Conservation (phyloP, 1,140 invertebrate species). For the Drosophila teissieri region DNA sequence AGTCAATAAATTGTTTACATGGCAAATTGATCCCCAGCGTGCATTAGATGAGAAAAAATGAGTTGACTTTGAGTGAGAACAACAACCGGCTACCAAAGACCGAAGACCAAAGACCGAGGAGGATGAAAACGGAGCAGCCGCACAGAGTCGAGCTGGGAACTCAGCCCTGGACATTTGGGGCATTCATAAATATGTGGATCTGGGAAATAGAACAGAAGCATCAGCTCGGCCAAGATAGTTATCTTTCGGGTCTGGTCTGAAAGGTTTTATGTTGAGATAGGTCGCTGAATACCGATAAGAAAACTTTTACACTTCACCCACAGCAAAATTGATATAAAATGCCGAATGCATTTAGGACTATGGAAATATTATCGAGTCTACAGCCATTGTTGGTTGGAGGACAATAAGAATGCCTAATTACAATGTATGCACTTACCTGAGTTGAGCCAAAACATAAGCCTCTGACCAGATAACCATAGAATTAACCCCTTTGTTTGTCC, state of each 20-base stretch:
- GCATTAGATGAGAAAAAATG: slow-evolving; percentile 84
- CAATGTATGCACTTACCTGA: slow-evolving; percentile 5
- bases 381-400: not conserved
- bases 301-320: no score
- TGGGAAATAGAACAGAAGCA: not conserved
- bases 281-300: not conserved
- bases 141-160: slow-evolving; percentile 7
- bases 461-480: slow-evolving; percentile 17
- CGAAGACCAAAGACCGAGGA: slow-evolving; percentile 6
- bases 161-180: slow-evolving; percentile 23
- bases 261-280: slow-evolving; percentile 37
- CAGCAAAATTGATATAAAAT: no score
- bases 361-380: not conserved
- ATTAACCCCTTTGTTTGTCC: slow-evolving; percentile 31
- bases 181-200: slow-evolving; percentile 45
- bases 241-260: slow-evolving; percentile 4
- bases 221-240: slow-evolving; percentile 15
- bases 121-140: slow-evolving; percentile 8
- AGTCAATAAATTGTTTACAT: slow-evolving; percentile 84
- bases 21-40: slow-evolving; percentile 82
- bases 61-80: slow-evolving; percentile 76
- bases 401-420: not conserved
- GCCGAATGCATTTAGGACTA: no score
- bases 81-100: slow-evolving; percentile 17
- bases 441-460: slow-evolving; percentile 1